Evolutionary conservation across 2,113 vertebrate species (phyloP), one percentile per base, ranked within the genome.

Genomic region (Oreochromis spilurus): DNA sequence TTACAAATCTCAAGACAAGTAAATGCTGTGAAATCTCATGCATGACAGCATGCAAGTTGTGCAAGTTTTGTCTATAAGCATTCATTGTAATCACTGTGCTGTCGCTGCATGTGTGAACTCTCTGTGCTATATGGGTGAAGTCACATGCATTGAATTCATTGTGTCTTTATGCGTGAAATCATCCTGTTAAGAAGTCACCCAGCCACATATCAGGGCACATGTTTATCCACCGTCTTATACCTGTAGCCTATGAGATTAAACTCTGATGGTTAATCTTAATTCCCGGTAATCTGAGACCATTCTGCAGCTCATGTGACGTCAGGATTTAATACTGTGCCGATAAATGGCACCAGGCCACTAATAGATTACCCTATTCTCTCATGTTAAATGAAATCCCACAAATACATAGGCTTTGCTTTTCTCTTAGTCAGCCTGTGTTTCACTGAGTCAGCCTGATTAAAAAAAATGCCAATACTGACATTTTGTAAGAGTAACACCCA

Each of bases 281-380:
- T 86, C 90, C 89, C 60, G 4, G 62, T 92, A 93, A 93, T 94
- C 93, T 86, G 90, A 89, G 88, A 88, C 81, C 70, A 91, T 90
- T 90, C 75, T 53, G 79, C 85, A 21, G 84, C 79, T 91, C 85
- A 55, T 17, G 40, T 93, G 93, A 92, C 75, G 79, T 89, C 91
- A 91, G 60, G 60, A 40, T 91, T 92, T 90, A 93, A 92, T 92
- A 21, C 84, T 6, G 24, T 5, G 67, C 85, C 14, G 84, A 93
- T 90, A 89, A 94, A 91, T 86, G 65, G 87, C 85, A 80, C 62
- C 77, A 53, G 84, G 16, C 19, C 8, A 5, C 80, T 91, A 83
- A 92, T 87, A 92, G 90, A 94, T 94, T 90, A 91, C 84, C 84
- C 52, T 87, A 88, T 87, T 85, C 81, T 82, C 82, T 84, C 80